Evolutionary conservation across 2,888 invertebrate genomes (phyloP).

Genomic region (Ophion costatus): DNA sequence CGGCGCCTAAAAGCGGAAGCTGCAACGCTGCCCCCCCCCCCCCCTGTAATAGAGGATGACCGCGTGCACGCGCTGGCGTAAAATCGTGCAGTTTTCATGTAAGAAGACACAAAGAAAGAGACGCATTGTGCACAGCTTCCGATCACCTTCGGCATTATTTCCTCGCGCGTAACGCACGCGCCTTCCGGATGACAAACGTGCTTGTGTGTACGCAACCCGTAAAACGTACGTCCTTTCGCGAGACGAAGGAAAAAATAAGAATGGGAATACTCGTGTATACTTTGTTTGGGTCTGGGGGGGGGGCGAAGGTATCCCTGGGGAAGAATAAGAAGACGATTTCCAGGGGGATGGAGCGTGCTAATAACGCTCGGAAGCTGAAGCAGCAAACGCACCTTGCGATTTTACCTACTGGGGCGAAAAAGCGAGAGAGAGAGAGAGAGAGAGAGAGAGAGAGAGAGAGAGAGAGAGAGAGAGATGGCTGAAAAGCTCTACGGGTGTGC

Average conservation of each 20-base stretch:
- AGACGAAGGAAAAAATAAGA: slow-evolving; percentile 40
- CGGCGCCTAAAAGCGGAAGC: slow-evolving; percentile 34
- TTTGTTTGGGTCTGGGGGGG: too few relatives aligned
- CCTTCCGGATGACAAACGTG: slow-evolving; percentile 71
- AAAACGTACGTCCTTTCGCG: slow-evolving; percentile 33
- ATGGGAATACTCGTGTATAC: slow-evolving; percentile 47
- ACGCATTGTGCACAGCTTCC: slow-evolving; percentile 38
- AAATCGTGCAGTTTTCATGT: slow-evolving; percentile 22
- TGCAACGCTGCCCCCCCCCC: neutral
- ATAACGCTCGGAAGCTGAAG: slow-evolving; percentile 41
- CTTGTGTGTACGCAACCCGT: slow-evolving; percentile 45
- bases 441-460: slow-evolving; percentile 33
- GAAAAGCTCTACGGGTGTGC: slow-evolving; percentile 61
- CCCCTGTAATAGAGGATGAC: slow-evolving; percentile 35
- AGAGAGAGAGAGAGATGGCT: slow-evolving; percentile 39
- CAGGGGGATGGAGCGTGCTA: slow-evolving; percentile 48
- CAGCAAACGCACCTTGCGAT: slow-evolving; percentile 58
- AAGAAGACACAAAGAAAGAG: slow-evolving; percentile 15
- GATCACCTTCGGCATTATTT: slow-evolving; percentile 45
- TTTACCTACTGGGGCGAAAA: slow-evolving; percentile 7
- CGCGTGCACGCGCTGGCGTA: slow-evolving; percentile 40
- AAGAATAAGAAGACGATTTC: slow-evolving; percentile 46
- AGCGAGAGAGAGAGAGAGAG: too few relatives aligned
- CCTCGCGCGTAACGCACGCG: slow-evolving; percentile 72
- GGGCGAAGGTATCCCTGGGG: slow-evolving; percentile 21